A percentile compares a stretch with the other conserved stretches of the same genome.
Evolutionary conservation across 2,113 vertebrate species (phyloP).

Genomic region (Xenus cinereus): DNA sequence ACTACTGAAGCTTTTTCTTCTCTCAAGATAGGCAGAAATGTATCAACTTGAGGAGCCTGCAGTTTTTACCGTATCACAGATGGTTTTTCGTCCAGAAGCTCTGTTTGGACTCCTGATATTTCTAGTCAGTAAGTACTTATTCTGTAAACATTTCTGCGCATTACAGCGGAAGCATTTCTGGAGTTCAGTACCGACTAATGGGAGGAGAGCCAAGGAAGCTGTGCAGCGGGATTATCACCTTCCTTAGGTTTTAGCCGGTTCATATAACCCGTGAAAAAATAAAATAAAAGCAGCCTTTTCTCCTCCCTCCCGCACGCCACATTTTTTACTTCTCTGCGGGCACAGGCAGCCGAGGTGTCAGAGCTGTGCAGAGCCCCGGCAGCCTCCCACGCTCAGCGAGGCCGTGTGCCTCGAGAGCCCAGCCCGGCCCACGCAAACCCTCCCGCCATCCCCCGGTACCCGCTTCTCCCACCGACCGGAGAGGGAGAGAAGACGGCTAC

Average conservation of each 20-base stretch:
- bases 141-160: background rate
- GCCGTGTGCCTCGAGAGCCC: rapidly evolving
- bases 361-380: background rate
- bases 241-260: background rate
- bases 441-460: rapidly evolving
- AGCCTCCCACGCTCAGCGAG: background rate
- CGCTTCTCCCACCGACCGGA: background rate
- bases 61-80: background rate
- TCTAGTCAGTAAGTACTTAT: background rate
- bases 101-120: background rate
- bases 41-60: background rate
- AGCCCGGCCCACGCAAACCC: background rate
- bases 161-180: background rate
- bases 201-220: background rate
- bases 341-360: background rate
- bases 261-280: background rate
- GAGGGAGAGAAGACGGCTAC: background rate
- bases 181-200: background rate
- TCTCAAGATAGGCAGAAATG: background rate
- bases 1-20: background rate
- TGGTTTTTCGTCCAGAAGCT: background rate
- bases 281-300: background rate
- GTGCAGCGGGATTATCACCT: background rate
- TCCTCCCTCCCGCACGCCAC: background rate
- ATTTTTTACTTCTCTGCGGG: background rate